Evolutionary conservation across 2,888 invertebrate species (phyloP).

Genomic region (Eristalis intricaria): DNA sequence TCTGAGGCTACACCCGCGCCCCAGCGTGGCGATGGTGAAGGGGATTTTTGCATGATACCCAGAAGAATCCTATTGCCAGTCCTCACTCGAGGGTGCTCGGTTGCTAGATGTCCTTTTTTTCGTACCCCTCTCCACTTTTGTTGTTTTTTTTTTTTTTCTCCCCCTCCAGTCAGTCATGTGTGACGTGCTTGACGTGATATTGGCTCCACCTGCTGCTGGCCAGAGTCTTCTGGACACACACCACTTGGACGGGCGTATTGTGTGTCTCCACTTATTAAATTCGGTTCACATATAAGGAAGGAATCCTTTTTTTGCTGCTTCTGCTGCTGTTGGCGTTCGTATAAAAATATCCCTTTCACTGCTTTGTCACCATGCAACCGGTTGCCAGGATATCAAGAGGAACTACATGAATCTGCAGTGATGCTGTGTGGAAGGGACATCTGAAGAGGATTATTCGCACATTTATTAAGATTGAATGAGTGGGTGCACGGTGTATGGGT

Average conservation of each 20-base stretch:
- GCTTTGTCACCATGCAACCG: conserved; percentile 53
- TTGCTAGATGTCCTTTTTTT: conserved; percentile 34
- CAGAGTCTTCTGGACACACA: conserved; percentile 41
- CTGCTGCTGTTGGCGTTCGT: neutral
- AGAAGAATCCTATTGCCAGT: conserved; percentile 14
- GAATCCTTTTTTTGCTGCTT: conserved; percentile 8
- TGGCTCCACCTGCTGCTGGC: conserved; percentile 42
- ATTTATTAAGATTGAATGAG: conserved; percentile 65
- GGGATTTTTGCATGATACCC: conserved; percentile 50
- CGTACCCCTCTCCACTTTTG: no score
- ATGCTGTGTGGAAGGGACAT: conserved; percentile 9
- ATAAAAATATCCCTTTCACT: conserved; percentile 19
- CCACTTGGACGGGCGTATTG: conserved; percentile 49
- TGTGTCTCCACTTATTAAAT: conserved; percentile 66
- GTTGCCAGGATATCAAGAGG: conserved; percentile 50
- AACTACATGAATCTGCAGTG: conserved; percentile 27
- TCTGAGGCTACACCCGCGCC: conserved; percentile 35
- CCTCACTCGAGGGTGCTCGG: conserved; percentile 12
- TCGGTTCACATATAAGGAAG: conserved; percentile 23
- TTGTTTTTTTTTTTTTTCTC: neutral
- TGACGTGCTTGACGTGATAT: conserved; percentile 6
- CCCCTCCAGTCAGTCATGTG: neutral
- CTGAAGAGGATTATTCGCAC: conserved; percentile 45
- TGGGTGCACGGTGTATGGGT: conserved; percentile 21
- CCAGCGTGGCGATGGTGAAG: neutral